Percentiles rank a stretch among this genome's conserved stretches.
Evolutionary conservation across 2,113 vertebrate genomes (phyloP).

Genomic region (Cephalophus harveyi): DNA sequence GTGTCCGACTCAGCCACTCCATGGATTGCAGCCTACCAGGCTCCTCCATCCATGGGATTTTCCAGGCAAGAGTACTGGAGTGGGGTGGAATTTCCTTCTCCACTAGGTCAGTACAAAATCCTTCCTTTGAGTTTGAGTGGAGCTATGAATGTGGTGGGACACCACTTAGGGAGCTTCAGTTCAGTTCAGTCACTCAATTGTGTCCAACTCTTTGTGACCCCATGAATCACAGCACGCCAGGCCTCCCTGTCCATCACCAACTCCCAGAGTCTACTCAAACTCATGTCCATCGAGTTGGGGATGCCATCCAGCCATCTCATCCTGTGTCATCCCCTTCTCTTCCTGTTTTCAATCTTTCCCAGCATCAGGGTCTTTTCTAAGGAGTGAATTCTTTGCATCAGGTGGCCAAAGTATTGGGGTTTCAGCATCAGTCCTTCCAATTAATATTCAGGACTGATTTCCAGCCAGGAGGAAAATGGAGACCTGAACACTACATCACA

Average conservation of each 20-base stretch:
- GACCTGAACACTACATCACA: not conserved
- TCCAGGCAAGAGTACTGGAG: too few relatives aligned
- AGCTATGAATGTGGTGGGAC: not conserved
- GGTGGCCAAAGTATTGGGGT: not conserved
- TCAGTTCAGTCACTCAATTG: too few relatives aligned
- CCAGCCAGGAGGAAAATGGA: not conserved
- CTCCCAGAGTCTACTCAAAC: not conserved
- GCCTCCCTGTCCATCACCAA: too few relatives aligned
- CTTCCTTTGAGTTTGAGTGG: not conserved
- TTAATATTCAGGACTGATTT: not conserved
- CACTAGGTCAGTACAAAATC: not conserved
- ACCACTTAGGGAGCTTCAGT: not conserved
- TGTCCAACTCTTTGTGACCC: too few relatives aligned
- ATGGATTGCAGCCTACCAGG: too few relatives aligned
- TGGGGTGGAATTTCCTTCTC: too few relatives aligned
- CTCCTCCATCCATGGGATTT: too few relatives aligned
- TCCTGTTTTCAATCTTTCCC: not conserved
- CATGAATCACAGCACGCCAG: fast-evolving
- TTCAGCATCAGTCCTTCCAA: not conserved
- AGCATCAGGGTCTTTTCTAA: not conserved
- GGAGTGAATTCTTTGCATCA: not conserved
- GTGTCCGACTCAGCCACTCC: too few relatives aligned
- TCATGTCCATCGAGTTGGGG: fast-evolving
- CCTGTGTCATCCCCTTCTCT: not conserved
- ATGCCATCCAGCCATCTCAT: not conserved